Evolutionary conservation across 2,113 vertebrate species (phyloP).

Genomic region (Malaclemys terrapin): DNA sequence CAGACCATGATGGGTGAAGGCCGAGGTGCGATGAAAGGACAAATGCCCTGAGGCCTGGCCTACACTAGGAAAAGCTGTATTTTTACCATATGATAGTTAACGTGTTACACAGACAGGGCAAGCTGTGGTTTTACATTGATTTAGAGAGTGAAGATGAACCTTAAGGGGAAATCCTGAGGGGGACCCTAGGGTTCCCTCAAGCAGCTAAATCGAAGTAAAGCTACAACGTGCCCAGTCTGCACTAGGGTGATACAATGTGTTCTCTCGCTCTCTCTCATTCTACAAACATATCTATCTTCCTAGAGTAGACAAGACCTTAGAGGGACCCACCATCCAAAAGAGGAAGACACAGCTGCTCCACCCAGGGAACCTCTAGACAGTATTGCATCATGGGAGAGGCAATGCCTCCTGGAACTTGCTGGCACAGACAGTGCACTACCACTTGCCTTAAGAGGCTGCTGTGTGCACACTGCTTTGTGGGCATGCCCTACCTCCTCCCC

Average conservation of each 20-base stretch:
- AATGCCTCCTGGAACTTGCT: background rate
- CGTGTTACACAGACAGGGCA: fast-evolving
- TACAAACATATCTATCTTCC: slow-evolving; percentile 13
- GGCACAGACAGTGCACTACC: fast-evolving
- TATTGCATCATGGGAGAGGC: background rate
- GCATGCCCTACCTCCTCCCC: background rate
- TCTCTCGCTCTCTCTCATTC: background rate
- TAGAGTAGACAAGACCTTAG: fast-evolving
- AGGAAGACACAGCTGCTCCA: background rate
- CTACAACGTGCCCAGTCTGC: background rate
- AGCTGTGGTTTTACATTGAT: background rate
- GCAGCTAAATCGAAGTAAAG: background rate
- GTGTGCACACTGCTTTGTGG: background rate
- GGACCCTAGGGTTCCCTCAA: background rate
- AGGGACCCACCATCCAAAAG: background rate
- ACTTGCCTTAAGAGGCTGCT: background rate
- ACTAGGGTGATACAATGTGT: background rate
- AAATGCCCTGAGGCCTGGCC: background rate
- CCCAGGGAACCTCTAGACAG: background rate
- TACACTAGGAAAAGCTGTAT: background rate
- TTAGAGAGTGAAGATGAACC: background rate
- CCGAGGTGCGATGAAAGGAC: background rate
- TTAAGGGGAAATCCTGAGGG: slow-evolving; percentile 9
- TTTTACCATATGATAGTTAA: background rate
- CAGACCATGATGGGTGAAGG: background rate